These are phyloP conservation scores for Colletes collaris DNA, from an alignment of 2,888 invertebrate genomes.

Conservation along the genomic window DNA sequence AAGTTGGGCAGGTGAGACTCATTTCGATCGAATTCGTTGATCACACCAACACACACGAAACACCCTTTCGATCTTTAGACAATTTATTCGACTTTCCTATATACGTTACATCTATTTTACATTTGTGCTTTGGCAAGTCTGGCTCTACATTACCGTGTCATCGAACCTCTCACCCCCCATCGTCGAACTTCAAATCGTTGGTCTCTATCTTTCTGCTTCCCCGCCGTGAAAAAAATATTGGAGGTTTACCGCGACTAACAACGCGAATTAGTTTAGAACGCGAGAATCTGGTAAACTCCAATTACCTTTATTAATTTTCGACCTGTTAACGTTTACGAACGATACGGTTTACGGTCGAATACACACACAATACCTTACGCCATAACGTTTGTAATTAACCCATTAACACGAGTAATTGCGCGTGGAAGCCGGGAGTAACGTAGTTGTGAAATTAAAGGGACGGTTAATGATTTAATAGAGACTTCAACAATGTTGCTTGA, in stretches of 20 bases:
- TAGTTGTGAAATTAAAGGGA: no score
- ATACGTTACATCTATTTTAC: conserved; percentile 69
- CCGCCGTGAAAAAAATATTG: conserved; percentile 21
- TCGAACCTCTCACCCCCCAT: conserved; percentile 70
- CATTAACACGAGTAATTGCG: no score
- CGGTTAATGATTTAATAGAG: no score
- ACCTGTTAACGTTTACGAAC: no score
- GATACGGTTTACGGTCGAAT: no score
- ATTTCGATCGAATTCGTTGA: not conserved
- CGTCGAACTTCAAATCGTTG: conserved; percentile 33
- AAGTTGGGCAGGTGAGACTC: conserved; percentile 91
- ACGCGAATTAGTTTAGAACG: conserved; percentile 16
- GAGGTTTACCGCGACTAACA: conserved; percentile 20
- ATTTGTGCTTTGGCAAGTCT: conserved; percentile 82
- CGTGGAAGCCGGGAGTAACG: no score
- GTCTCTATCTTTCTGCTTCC: conserved; percentile 22
- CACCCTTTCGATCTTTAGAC: conserved; percentile 57
- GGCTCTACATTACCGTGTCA: conserved; percentile 79
- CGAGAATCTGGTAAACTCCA: not conserved
- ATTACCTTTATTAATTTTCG: not conserved
- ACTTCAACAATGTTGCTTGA: no score
- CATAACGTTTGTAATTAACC: no score
- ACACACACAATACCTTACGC: no score
- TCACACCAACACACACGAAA: conserved; percentile 36
- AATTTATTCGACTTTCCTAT: conserved; percentile 51